Evolutionary conservation across 2,113 vertebrate species (phyloP).

Genomic region (Montifringilla adamsi): DNA sequence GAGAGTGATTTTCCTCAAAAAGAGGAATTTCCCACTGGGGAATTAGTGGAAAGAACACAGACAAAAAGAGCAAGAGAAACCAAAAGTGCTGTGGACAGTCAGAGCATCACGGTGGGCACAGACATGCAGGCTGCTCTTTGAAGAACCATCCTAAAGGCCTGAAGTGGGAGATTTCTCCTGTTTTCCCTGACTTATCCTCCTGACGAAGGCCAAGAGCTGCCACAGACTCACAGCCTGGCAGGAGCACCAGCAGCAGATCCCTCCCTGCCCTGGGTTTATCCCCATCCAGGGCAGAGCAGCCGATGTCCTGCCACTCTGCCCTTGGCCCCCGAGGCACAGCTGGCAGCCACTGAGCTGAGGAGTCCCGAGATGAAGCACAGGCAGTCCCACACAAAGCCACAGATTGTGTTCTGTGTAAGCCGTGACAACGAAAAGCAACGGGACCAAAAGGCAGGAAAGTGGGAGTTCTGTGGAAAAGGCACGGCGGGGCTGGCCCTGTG

Average conservation of each 20-base stretch:
- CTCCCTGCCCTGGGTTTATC: not conserved
- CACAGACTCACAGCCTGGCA: accelerated
- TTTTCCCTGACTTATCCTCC: not conserved
- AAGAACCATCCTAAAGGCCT: not conserved
- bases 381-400: not conserved
- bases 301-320: not conserved
- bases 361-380: not conserved
- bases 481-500: accelerated
- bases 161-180: not conserved
- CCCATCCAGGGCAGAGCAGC: not conserved
- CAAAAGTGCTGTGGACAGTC: not conserved
- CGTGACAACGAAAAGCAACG: not conserved
- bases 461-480: not conserved
- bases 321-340: not conserved
- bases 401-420: not conserved
- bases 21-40: not conserved
- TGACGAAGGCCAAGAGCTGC: not conserved
- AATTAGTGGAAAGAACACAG: not conserved
- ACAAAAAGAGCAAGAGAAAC: not conserved
- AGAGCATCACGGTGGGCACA: too few species aligned
- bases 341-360: not conserved
- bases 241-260: not conserved
- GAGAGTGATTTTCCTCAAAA: not conserved
- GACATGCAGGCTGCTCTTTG: not conserved
- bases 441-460: not conserved